Evolutionary conservation across 1,140 invertebrate genomes (phyloP).

Genomic region (Saxidomus purpurata): DNA sequence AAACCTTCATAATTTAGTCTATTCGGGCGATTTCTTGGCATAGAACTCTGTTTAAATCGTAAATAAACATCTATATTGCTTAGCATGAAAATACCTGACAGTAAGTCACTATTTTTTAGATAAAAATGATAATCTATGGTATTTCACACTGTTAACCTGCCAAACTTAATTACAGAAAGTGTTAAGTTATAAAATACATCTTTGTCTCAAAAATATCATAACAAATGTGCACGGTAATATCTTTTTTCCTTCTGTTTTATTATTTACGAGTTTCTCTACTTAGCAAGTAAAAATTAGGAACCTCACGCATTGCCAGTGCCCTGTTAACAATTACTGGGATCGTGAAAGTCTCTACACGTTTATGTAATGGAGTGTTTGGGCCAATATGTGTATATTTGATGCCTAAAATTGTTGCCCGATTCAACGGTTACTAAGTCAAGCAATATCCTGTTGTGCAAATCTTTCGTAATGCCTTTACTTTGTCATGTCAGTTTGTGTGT

Average conservation of each 20-base stretch:
- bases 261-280: neutral
- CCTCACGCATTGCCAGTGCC: too few relatives aligned
- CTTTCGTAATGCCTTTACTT: too few relatives aligned
- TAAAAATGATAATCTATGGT: constrained; percentile 28
- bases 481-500: too few relatives aligned
- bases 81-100: constrained; percentile 27
- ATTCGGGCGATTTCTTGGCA: constrained; percentile 48
- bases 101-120: neutral
- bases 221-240: neutral
- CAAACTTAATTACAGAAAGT: constrained; percentile 37
- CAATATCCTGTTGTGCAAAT: too few relatives aligned
- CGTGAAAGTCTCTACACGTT: too few relatives aligned
- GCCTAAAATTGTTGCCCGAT: too few relatives aligned
- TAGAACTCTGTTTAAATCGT: constrained; percentile 1
- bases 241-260: neutral
- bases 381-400: too few relatives aligned
- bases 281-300: too few relatives aligned
- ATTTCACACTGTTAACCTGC: neutral
- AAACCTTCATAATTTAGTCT: constrained; percentile 49
- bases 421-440: too few relatives aligned
- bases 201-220: constrained; percentile 21
- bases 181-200: constrained; percentile 32
- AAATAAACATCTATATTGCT: constrained; percentile 9
- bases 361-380: too few relatives aligned
- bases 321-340: too few relatives aligned